Conservation (phyloP, 2,797 vertebrate species). For the Muraenolepis orangiensis region DNA sequence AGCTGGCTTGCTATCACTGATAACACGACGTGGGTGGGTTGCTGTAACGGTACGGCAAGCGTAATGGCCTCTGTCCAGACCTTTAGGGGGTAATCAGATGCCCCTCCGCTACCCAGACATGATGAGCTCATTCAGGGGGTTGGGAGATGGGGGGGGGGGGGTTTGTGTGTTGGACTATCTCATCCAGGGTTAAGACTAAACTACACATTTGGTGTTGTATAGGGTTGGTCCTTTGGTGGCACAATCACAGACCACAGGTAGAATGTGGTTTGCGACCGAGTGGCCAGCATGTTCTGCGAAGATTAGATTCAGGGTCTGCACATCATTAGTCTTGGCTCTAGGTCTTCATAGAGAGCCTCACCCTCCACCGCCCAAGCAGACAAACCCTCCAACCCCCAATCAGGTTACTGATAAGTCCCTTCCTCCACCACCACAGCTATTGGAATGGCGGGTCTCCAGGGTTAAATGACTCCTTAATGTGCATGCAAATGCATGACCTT, state of each 20-base stretch:
- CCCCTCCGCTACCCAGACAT: conserved; percentile 28
- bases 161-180: not conserved
- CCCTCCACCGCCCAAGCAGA: not conserved
- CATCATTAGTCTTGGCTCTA: not conserved
- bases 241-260: not conserved
- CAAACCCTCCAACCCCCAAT: not conserved
- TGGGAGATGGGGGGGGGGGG: conserved; percentile 17
- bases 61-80: conserved; percentile 43
- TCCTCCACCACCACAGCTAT: not conserved
- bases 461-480: not conserved
- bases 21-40: not conserved
- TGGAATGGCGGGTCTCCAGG: not conserved
- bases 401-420: not conserved
- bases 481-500: not conserved
- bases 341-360: not conserved
- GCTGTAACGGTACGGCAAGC: conserved; percentile 17
- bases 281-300: not conserved
- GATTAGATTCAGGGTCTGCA: not conserved
- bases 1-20: conserved; percentile 10
- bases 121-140: conserved; percentile 45
- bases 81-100: conserved; percentile 46
- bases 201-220: not conserved
- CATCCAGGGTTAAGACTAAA: not conserved
- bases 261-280: not conserved
- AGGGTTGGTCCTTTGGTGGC: not conserved